Evolutionary conservation across 2,888 invertebrate species (phyloP), one percentile per base, ranked within the genome.

Genomic region (Cristatella mucedo): DNA sequence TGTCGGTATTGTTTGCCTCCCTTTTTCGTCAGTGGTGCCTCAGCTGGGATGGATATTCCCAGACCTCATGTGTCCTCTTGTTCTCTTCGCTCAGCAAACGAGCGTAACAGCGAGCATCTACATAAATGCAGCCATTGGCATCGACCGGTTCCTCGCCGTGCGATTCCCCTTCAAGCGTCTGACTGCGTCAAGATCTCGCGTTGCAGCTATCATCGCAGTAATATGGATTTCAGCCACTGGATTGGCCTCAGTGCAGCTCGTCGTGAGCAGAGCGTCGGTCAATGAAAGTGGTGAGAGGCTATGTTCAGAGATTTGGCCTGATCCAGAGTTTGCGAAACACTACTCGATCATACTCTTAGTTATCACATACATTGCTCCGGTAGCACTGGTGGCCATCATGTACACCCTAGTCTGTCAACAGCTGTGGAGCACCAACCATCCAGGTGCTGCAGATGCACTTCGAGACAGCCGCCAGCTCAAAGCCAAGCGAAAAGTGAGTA

Each of bases 1-100:
- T 41, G 85, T 89, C 78, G 81, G 85, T 0, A 57, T 83, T 19
- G 79, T 89, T 54, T 87, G 89, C 66, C 80, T 89, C 46, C 87
- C 87, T 2, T 86, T 86, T 57, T 80, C 84, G 2, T 85, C 67
- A 50, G 66, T 68, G 3, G 58, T 57, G 52, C 63, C 64, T 22
- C 60, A 69, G 54, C 49, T 67, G 21, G 49, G 52, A 6, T 71
- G 71, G 71, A 56, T 70, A 24, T 71, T 71, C 53, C 61, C 65
- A 15, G 60, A 59, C 2, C 56, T 59, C 30, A 65, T 71, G 57
- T 71, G 71, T 49, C 65, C 69, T 1, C 49, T 70, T 5, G 70
- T 68, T 37, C 63, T 61, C 46, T 70, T 61, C 54, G 66, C 63
- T 57, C 71, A 65, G 52, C 65, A 63, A 43, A 60, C 63, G 44